Evolutionary conservation across 35 echinoderm and acorn worm genomes (phyloP).

Genomic region (Lytechinus variegatus): DNA sequence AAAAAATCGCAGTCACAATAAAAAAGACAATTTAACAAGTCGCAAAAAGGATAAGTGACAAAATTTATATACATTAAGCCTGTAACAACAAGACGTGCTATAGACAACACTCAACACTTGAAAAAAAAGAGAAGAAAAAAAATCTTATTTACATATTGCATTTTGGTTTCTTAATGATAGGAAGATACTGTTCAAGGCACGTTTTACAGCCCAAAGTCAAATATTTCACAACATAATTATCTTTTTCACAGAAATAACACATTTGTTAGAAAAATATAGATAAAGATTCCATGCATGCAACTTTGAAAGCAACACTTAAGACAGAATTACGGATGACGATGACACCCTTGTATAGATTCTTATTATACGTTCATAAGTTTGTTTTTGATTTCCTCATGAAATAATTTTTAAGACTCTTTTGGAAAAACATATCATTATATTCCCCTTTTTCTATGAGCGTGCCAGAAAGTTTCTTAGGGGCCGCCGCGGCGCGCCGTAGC

Average conservation of each 20-base stretch:
- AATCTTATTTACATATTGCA: slow-evolving; percentile 20
- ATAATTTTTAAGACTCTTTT: neutral
- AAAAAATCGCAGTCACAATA: neutral
- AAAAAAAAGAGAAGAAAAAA: neutral
- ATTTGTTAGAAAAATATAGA: neutral
- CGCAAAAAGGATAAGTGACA: neutral
- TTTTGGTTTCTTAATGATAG: neutral
- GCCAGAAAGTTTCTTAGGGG: no score
- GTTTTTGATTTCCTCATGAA: neutral
- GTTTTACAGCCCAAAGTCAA: neutral
- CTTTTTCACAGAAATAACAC: neutral
- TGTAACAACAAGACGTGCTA: neutral
- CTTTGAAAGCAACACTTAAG: neutral
- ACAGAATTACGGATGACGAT: neutral
- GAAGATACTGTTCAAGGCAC: neutral
- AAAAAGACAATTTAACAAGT: neutral
- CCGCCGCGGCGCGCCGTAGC: no score
- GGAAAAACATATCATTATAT: no score
- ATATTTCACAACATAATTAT: neutral
- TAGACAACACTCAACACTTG: neutral
- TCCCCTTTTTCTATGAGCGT: no score
- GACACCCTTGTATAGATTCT: neutral
- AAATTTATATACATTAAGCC: neutral
- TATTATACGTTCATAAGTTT: neutral
- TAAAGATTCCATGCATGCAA: neutral